A percentile compares a stretch with the other conserved stretches of the same genome.
Conservation (phyloP, 2,888 invertebrate genomes). For the Leptothorax acervorum region DNA sequence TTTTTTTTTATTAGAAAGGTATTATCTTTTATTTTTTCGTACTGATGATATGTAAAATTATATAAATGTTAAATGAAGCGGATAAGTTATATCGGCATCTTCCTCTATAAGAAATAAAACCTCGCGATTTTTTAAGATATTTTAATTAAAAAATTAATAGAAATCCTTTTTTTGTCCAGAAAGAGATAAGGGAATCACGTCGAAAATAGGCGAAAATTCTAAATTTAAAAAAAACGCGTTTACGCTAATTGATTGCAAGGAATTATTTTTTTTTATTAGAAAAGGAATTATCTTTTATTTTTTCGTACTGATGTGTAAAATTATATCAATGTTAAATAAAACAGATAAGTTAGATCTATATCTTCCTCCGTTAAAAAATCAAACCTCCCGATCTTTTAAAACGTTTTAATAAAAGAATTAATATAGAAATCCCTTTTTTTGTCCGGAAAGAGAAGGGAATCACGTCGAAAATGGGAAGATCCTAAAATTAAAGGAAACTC, state of each 20-base stretch:
- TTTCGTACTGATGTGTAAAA: background rate
- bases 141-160: background rate
- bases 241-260: background rate
- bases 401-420: background rate
- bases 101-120: background rate
- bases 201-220: background rate
- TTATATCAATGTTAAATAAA: background rate
- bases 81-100: background rate
- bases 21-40: background rate
- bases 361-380: background rate
- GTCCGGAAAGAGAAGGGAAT: background rate
- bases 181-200: background rate
- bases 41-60: background rate
- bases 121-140: no score
- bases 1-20: background rate
- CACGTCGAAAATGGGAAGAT: background rate
- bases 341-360: background rate
- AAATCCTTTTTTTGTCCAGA: background rate
- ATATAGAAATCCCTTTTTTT: background rate
- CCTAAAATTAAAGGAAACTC: background rate
- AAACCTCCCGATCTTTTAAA: background rate
- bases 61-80: background rate
- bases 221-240: background rate
- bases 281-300: background rate
- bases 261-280: background rate